Conservation (phyloP, 2,888 invertebrate genomes). For the Stenchaetothrips biformis region DNA sequence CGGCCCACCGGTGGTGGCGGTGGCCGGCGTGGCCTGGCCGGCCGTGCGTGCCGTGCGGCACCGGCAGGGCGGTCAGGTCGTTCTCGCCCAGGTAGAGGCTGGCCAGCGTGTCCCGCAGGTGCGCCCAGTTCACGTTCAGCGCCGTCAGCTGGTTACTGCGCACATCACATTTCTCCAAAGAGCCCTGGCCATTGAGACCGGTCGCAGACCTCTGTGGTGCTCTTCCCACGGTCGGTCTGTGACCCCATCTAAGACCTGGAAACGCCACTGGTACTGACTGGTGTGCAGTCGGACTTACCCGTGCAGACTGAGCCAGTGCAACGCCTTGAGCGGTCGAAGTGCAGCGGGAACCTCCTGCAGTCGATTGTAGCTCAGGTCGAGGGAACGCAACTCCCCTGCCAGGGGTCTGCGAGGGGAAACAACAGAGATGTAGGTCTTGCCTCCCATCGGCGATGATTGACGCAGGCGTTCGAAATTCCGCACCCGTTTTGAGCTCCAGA, state of each 20-base stretch:
- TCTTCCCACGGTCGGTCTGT: too few relatives aligned
- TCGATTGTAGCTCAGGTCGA: conserved; percentile 42
- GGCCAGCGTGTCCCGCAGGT: conserved; percentile 37
- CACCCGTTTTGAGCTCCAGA: too few relatives aligned
- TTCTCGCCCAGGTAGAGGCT: conserved; percentile 41
- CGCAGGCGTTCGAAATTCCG: too few relatives aligned
- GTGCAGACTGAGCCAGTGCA: conserved; percentile 44
- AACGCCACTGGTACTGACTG: too few relatives aligned
- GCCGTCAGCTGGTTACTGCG: conserved; percentile 38
- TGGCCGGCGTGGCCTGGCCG: too few relatives aligned
- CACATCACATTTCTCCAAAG: too few relatives aligned
- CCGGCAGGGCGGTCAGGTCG: conserved; percentile 40
- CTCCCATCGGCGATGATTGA: too few relatives aligned
- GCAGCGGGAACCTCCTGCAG: conserved; percentile 42
- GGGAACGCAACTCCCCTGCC: conserved; percentile 40
- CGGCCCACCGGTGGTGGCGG: background rate
- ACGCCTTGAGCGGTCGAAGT: conserved; percentile 39
- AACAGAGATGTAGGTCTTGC: too few relatives aligned
- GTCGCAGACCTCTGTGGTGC: too few relatives aligned
- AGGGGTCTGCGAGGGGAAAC: conserved; percentile 39
- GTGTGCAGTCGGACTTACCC: conserved; percentile 38
- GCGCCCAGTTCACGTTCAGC: conserved; percentile 34
- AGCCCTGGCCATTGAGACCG: too few relatives aligned
- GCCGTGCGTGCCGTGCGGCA: background rate
- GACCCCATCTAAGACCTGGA: too few relatives aligned